A percentile compares a stretch with the other conserved stretches of the same genome.
Conservation (phyloP, 2,113 vertebrate genomes). For the Colistium nudipinnis region DNA sequence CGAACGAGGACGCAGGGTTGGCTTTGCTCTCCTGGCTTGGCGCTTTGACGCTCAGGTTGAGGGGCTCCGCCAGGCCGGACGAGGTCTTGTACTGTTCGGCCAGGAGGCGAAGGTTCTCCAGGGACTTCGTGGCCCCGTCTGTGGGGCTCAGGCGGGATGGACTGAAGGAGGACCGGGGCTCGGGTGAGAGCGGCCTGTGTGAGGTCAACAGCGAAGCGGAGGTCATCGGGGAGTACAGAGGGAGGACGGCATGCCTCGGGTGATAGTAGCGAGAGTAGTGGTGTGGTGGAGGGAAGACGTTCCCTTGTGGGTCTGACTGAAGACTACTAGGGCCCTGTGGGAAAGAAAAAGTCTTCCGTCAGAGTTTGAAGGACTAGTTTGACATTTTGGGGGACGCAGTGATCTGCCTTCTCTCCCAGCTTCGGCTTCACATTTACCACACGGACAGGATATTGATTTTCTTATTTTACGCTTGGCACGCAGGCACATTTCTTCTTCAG, state of each 20-base stretch:
- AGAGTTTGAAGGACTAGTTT: neutral
- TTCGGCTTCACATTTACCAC: neutral
- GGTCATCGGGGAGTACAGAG: conserved; percentile 33
- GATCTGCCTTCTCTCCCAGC: neutral
- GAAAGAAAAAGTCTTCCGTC: neutral
- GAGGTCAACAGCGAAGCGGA: conserved; percentile 13
- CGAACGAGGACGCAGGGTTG: conserved; percentile 72
- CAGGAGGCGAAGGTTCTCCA: conserved; percentile 71
- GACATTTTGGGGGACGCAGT: neutral
- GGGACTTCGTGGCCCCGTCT: conserved; percentile 47
- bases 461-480: neutral
- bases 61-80: conserved; percentile 70
- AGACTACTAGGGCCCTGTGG: conserved; percentile 35
- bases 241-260: conserved; percentile 16
- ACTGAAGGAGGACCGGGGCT: neutral
- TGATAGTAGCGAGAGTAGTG: conserved; percentile 50
- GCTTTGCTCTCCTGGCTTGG: conserved; percentile 1
- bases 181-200: neutral
- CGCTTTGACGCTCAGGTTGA: conserved; percentile 77
- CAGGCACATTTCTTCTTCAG: too few relatives aligned
- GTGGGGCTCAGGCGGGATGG: neutral
- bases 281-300: conserved; percentile 34
- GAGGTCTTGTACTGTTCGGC: conserved; percentile 75
- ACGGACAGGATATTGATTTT: neutral
- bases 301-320: conserved; percentile 25